Evolutionary conservation across 2,888 invertebrate genomes (phyloP).

Genomic region (Eumacrocentrus americanus): DNA sequence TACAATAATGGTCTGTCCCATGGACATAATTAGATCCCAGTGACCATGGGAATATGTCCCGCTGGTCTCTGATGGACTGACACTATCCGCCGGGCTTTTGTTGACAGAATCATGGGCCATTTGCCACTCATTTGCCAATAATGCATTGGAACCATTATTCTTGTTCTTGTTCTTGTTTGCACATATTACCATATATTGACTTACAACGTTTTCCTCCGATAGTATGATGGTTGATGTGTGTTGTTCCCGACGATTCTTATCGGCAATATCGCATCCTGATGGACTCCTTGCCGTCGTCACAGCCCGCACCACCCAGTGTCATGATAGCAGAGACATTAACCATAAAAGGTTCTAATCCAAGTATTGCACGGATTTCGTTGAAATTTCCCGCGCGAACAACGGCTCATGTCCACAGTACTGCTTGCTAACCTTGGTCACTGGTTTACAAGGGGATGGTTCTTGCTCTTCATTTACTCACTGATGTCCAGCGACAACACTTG

Average conservation of each 20-base stretch:
- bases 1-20: conserved; percentile 49
- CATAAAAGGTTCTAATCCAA: neutral
- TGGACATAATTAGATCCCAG: conserved; percentile 58
- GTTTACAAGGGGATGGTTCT: too few species aligned
- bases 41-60: conserved; percentile 52
- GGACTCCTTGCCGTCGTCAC: neutral
- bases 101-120: conserved; percentile 20
- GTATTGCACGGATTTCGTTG: neutral
- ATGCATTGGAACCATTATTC: too few species aligned
- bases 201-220: too few species aligned
- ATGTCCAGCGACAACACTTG: neutral
- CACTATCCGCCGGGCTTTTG: conserved; percentile 30
- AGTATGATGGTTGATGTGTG: too few species aligned
- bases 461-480: too few species aligned
- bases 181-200: too few species aligned
- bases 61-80: neutral
- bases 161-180: too few species aligned
- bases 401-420: neutral
- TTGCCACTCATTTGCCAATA: conserved; percentile 14
- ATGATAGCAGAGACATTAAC: neutral
- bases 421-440: too few species aligned
- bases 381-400: conserved; percentile 1
- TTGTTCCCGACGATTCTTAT: neutral
- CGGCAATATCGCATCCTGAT: neutral
- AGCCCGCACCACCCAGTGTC: neutral